Evolutionary conservation across 1,140 invertebrate species (phyloP).

Genomic region (Calephelis virginiensis): DNA sequence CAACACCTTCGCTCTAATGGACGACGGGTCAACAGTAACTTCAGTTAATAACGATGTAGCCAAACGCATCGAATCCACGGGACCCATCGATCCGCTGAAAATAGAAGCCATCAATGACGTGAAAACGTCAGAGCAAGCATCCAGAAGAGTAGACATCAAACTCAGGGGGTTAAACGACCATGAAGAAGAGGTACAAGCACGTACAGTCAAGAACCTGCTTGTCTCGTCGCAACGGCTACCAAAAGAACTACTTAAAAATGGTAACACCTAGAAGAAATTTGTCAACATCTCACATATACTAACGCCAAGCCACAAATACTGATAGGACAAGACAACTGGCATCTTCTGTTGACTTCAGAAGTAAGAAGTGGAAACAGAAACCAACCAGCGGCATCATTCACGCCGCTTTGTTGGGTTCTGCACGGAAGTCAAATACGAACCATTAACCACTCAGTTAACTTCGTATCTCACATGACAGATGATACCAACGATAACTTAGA

Average conservation of each 20-base stretch:
- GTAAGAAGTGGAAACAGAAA: slow-evolving; percentile 13
- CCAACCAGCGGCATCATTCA: slow-evolving; percentile 31
- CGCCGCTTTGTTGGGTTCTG: slow-evolving; percentile 34
- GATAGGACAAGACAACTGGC: slow-evolving; percentile 33
- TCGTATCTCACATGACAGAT: slow-evolving; percentile 11
- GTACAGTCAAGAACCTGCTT: no score
- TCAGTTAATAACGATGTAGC: background rate
- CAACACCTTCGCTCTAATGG: no score
- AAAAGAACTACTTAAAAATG: background rate
- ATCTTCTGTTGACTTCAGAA: slow-evolving; percentile 24
- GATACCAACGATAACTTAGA: background rate
- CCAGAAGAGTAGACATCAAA: no score
- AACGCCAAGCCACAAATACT: slow-evolving; percentile 18
- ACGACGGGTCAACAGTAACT: no score
- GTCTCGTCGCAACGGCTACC: no score
- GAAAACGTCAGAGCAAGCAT: no score
- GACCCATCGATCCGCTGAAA: background rate
- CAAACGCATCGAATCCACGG: background rate
- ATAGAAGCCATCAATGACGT: background rate
- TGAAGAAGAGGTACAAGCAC: no score
- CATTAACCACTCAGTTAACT: background rate
- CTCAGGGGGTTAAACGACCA: no score
- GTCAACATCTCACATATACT: slow-evolving; percentile 7
- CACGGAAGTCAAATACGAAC: slow-evolving; percentile 23
- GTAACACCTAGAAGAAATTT: slow-evolving; percentile 21